A percentile compares a stretch with the other conserved stretches of the same genome.
These are phyloP conservation scores for Drosophila anomelani DNA, from an alignment of 2,888 invertebrate species.

Conservation along the genomic window DNA sequence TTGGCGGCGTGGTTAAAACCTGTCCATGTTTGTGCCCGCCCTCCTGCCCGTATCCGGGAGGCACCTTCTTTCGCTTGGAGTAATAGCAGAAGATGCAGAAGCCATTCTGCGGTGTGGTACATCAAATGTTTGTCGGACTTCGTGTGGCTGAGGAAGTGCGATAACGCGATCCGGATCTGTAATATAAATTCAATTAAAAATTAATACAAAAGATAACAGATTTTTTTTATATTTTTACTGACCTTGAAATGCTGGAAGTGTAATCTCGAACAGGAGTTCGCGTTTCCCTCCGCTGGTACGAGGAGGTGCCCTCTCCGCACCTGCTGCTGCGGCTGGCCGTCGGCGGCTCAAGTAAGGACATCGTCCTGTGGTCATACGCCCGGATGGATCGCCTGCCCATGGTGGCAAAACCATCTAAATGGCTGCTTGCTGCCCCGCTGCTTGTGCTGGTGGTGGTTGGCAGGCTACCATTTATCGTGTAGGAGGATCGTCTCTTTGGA, in stretches of 20 bases:
- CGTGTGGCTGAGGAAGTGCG: conserved; percentile 83
- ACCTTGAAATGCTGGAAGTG: conserved; percentile 80
- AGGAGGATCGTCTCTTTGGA: conserved; percentile 83
- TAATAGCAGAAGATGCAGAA: conserved; percentile 84
- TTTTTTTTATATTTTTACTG: conserved; percentile 5
- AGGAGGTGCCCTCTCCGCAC: conserved; percentile 24
- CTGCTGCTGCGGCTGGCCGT: conserved; percentile 50
- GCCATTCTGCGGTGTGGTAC: conserved; percentile 84
- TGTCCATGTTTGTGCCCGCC: conserved; percentile 10
- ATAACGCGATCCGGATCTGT: conserved; percentile 81
- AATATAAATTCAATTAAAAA: conserved; percentile 24
- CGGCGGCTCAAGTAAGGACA: conserved; percentile 82
- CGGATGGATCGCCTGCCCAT: conserved; percentile 82
- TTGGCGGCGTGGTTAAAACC: conserved; percentile 46
- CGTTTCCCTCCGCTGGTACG: conserved; percentile 79
- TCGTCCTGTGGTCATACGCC: conserved; percentile 83
- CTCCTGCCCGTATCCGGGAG: conserved; percentile 18
- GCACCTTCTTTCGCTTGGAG: conserved; percentile 74
- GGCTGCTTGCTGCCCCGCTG: conserved; percentile 58
- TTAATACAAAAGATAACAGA: background rate
- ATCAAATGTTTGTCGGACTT: conserved; percentile 85
- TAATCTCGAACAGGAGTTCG: conserved; percentile 79
- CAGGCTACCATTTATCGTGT: conserved; percentile 77
- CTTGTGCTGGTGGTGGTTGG: conserved; percentile 51
- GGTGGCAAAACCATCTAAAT: conserved; percentile 83